Conservation (phyloP, 1,140 invertebrate genomes). For the Papilio polytes region DNA sequence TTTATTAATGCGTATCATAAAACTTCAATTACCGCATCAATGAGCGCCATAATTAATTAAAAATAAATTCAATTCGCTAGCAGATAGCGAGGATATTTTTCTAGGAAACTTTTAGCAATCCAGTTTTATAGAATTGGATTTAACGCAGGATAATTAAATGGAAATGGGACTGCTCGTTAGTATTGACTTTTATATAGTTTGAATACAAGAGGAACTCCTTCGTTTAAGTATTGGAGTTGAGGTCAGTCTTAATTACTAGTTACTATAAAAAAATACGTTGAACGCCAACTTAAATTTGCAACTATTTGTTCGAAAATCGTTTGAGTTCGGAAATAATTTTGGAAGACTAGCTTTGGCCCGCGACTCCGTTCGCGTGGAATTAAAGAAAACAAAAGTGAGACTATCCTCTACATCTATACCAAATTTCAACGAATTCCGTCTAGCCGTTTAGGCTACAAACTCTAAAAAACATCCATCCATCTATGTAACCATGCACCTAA, state of each 20-base stretch:
- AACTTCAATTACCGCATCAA: not conserved
- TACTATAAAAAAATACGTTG: too few relatives aligned
- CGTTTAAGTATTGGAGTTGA: not conserved
- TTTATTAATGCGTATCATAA: not conserved
- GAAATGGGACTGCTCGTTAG: slow-evolving; percentile 5
- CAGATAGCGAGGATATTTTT: not conserved
- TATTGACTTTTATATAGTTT: slow-evolving; percentile 15
- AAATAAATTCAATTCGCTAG: not conserved
- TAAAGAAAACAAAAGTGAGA: too few relatives aligned
- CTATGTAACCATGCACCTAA: too few relatives aligned
- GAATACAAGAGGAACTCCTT: not conserved
- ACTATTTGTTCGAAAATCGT: too few relatives aligned
- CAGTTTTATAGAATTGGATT: not conserved
- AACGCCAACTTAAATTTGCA: too few relatives aligned
- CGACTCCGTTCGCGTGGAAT: too few relatives aligned
- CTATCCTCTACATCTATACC: too few relatives aligned
- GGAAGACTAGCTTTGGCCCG: too few relatives aligned
- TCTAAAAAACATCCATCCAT: too few relatives aligned
- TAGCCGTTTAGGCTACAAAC: too few relatives aligned
- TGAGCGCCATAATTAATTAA: not conserved
- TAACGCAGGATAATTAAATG: slow-evolving; percentile 7
- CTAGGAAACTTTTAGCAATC: slow-evolving; percentile 12
- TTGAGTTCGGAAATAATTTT: too few relatives aligned
- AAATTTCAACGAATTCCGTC: too few relatives aligned
- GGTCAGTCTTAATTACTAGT: not conserved